Percentiles rank a stretch among this genome's conserved stretches.
These are phyloP conservation scores for Mugil cephalus DNA, from an alignment of 2,113 vertebrate genomes.

Conservation along the genomic window DNA sequence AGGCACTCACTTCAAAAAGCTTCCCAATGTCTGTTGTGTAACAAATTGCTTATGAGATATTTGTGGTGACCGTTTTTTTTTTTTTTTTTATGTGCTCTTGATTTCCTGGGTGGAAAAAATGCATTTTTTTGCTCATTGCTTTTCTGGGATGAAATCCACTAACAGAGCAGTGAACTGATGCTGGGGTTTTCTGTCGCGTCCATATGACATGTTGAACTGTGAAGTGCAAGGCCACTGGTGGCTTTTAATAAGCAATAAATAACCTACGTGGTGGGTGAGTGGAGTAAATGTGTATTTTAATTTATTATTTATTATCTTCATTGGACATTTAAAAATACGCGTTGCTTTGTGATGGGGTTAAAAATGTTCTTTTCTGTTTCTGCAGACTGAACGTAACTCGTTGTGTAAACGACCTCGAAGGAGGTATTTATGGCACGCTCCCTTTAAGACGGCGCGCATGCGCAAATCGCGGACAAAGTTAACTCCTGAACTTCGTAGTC, in stretches of 20 bases:
- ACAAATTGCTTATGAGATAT: slow-evolving; percentile 39
- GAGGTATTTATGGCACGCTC: slow-evolving; percentile 72
- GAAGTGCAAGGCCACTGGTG: slow-evolving; percentile 74
- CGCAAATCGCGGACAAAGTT: slow-evolving; percentile 75
- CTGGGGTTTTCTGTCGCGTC: slow-evolving; percentile 34
- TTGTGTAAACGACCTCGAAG: slow-evolving; percentile 44
- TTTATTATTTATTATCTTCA: not conserved
- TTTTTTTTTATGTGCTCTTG: slow-evolving; percentile 45
- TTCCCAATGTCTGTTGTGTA: slow-evolving; percentile 45
- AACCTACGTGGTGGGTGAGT: slow-evolving; percentile 47
- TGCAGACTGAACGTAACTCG: not conserved
- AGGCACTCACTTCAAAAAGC: slow-evolving; percentile 62
- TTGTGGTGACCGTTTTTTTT: slow-evolving; percentile 63
- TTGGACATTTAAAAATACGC: not conserved
- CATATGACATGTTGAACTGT: slow-evolving; percentile 69
- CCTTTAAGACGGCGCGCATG: slow-evolving; percentile 83
- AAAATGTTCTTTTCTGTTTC: too few species aligned
- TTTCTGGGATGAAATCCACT: slow-evolving; percentile 48
- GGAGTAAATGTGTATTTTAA: slow-evolving; percentile 18
- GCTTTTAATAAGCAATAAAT: slow-evolving; percentile 82
- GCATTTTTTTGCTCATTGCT: slow-evolving; percentile 44
- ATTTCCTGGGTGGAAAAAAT: slow-evolving; percentile 20
- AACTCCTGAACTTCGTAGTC: slow-evolving; percentile 82
- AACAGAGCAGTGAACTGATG: slow-evolving; percentile 47
- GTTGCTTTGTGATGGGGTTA: not conserved